These are phyloP conservation scores for Chelon labrosus DNA, from an alignment of 2,797 vertebrate species.

Conservation along the genomic window DNA sequence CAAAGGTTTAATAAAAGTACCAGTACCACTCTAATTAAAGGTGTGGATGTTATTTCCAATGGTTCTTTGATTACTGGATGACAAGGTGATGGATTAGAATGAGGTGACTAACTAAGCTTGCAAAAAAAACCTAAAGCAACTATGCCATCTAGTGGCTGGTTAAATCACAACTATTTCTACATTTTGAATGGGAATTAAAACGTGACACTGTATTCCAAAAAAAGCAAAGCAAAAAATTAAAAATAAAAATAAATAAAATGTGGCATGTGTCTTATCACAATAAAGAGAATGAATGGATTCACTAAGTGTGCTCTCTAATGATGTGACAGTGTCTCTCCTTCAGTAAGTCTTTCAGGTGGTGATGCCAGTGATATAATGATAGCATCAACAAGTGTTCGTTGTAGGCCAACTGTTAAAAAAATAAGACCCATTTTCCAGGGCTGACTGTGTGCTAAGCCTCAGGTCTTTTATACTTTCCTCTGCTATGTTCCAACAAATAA, in stretches of 20 bases:
- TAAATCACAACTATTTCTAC: neutral
- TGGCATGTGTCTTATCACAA: slow-evolving; percentile 1
- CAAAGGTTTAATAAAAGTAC: neutral
- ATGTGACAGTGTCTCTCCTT: slow-evolving; percentile 46
- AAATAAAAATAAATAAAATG: neutral
- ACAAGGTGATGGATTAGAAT: neutral
- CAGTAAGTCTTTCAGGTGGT: slow-evolving; percentile 72
- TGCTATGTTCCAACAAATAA: neutral
- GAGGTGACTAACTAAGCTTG: neutral
- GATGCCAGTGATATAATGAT: slow-evolving; percentile 54
- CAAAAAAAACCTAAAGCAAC: slow-evolving; percentile 37
- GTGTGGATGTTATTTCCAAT: neutral
- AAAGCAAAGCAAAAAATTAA: neutral
- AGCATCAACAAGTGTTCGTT: slow-evolving; percentile 44
- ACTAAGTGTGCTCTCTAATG: slow-evolving; percentile 32
- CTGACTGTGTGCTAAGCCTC: slow-evolving; percentile 14
- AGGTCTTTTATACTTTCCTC: slow-evolving; percentile 10
- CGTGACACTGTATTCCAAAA: neutral
- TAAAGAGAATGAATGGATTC: slow-evolving; percentile 47
- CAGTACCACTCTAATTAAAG: neutral
- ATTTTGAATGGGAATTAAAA: neutral
- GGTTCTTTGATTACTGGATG: no score
- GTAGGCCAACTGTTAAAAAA: slow-evolving; percentile 45
- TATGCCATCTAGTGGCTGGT: slow-evolving; percentile 69
- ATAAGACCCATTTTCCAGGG: slow-evolving; percentile 33